These are phyloP conservation scores for Heliconius hewitsoni DNA, from an alignment of 1,140 invertebrate genomes.

Conservation along the genomic window DNA sequence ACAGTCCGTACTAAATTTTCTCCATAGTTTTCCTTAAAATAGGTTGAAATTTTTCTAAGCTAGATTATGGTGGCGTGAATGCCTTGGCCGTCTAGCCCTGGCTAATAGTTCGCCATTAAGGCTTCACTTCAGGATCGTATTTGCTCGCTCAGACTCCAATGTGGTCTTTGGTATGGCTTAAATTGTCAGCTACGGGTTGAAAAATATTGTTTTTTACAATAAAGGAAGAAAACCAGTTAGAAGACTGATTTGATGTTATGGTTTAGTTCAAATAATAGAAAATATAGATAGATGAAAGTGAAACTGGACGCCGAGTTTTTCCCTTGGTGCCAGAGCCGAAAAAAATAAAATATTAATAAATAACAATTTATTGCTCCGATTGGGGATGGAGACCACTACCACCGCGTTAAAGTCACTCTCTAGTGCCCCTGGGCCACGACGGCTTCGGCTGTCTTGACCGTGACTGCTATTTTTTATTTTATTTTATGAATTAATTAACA, in stretches of 20 bases:
- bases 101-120: slow-evolving; percentile 60
- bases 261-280: no score
- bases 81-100: slow-evolving; percentile 46
- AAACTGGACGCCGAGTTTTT: no score
- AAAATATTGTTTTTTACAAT: background rate
- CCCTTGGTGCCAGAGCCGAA: no score
- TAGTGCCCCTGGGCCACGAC: no score
- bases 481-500: no score
- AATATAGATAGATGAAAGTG: no score
- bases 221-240: background rate
- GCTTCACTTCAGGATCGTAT: slow-evolving; percentile 50
- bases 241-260: background rate
- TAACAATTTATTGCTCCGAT: no score
- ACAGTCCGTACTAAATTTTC: background rate
- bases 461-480: no score
- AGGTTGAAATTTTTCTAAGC: slow-evolving; percentile 46
- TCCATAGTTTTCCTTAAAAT: slow-evolving; percentile 35
- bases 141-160: slow-evolving; percentile 32
- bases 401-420: no score
- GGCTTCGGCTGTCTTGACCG: no score
- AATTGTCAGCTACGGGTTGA: slow-evolving; percentile 17
- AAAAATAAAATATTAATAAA: no score
- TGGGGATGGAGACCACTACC: no score
- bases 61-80: slow-evolving; percentile 51
- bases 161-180: slow-evolving; percentile 19